Base-by-base conservation (phyloP, 2,888 invertebrate species). In the Athalia cordata region DNA sequence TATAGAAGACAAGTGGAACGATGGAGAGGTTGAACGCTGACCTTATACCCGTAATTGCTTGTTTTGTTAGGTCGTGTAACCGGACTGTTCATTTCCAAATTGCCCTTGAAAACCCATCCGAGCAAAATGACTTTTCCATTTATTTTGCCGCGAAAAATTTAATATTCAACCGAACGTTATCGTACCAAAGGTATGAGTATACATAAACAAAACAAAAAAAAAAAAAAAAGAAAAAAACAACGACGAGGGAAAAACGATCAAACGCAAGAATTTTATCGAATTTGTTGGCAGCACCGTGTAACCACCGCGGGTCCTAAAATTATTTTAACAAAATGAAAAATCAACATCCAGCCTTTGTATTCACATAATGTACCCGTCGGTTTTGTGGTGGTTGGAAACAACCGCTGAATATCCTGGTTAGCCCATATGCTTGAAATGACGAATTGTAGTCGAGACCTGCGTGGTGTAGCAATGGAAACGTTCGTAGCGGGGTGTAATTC, bases 341-440 rank as follows among this genome's bases (percentile, higher is more conserved):
- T 11, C 5, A 55, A 57, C 47, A 72, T 9, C 13, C 59, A 59
- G 13, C 45, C 47, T 59, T 57, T 9, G 50, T 7, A 9, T 57
- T 72, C 9, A 59, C 11, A 9, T 29, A 29, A 29, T 29, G 29
- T 29, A 29, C 29, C 29, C 29, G 29, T 29, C 29, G 29, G 29
- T 29, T 29, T 29, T 43, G 13, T 59, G 29, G 52, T 59, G 43
- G 45, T 13, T 70, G 13, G 55, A 55, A 43, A 45, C 57, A 45
- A 59, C 70, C 47, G 45, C 47, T 13, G 47, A 72, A 72, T 47
- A 52, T 13, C 52, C 15, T 47, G 52, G 13, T 43, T 11, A 59
- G 47, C 70, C 72, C 72, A 57, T 59, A 72, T 72, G 59, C 15
- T 72, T 8, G n/a, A 5, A 52, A 72, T 72, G 47, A 47, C 59